These are phyloP conservation scores for Aricia agestis DNA, from an alignment of 1,140 invertebrate genomes.

Conservation along the genomic window DNA sequence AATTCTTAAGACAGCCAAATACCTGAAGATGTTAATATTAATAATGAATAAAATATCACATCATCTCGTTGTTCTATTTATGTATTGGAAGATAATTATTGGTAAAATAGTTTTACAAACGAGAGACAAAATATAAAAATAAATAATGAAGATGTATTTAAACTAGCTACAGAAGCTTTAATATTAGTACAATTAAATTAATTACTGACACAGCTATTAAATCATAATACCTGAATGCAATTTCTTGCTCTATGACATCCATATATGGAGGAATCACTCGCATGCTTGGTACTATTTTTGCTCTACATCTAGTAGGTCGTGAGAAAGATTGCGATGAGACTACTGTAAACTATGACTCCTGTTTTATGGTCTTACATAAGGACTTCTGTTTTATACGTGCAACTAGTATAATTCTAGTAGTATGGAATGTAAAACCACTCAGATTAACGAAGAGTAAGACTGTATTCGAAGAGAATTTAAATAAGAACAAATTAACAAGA, in stretches of 20 bases:
- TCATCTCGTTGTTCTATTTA: too few relatives aligned
- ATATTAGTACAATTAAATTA: not conserved
- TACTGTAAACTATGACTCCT: slow-evolving; percentile 13
- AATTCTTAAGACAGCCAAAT: too few relatives aligned
- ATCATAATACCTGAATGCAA: not conserved
- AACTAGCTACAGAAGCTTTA: not conserved
- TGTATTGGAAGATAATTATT: too few relatives aligned
- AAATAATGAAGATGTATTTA: too few relatives aligned
- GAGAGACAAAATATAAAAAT: too few relatives aligned
- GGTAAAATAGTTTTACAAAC: not conserved
- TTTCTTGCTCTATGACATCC: slow-evolving; percentile 18
- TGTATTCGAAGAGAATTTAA: too few relatives aligned
- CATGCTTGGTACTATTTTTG: slow-evolving; percentile 16
- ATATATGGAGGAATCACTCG: slow-evolving; percentile 10
- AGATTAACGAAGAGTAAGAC: not conserved
- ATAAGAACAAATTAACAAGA: not conserved
- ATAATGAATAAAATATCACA: too few relatives aligned
- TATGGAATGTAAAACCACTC: not conserved
- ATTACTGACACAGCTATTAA: not conserved
- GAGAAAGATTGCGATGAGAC: slow-evolving; percentile 6
- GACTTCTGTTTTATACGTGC: not conserved
- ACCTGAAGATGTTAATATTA: not conserved
- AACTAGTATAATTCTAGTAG: too few relatives aligned
- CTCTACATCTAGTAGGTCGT: slow-evolving; percentile 10
- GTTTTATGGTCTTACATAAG: slow-evolving; percentile 9